Percentiles rank a stretch among this genome's conserved stretches.
phyloP scores from a whole-genome alignment of 2,113 vertebrate genomes.

The Accipiter cooperii region DNA sequence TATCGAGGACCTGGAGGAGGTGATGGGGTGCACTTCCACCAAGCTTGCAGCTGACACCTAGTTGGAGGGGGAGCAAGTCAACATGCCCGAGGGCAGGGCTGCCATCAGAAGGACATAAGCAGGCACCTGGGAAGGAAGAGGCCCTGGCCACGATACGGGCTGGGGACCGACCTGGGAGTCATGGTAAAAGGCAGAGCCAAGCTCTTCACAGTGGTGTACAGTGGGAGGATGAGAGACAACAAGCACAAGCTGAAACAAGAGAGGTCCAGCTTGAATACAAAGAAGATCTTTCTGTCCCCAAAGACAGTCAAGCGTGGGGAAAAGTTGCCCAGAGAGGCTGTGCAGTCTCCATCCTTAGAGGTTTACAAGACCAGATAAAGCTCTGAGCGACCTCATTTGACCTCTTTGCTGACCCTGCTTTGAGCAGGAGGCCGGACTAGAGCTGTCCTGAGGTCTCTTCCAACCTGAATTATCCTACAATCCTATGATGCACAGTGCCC shows the following conservation, averaged over 20 bases:
- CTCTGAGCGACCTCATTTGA: neutral
- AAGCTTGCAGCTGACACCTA: neutral
- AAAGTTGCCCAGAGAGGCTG: neutral
- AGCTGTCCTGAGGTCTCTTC: neutral
- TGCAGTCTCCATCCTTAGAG: neutral
- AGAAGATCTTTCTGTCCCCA: neutral
- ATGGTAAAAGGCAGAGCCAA: neutral
- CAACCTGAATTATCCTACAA: neutral
- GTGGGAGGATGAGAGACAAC: neutral
- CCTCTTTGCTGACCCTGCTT: neutral
- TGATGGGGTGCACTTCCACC: neutral
- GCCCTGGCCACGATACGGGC: accelerated
- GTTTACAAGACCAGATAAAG: neutral
- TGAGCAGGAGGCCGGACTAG: neutral
- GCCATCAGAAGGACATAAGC: neutral
- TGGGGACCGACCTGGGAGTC: neutral
- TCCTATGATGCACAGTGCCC: no score
- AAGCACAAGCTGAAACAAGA: neutral
- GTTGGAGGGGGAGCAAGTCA: neutral
- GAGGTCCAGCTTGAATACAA: neutral
- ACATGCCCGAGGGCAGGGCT: neutral
- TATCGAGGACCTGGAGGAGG: neutral
- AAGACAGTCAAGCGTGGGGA: neutral
- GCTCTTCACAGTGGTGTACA: neutral
- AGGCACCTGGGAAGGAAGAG: neutral